A percentile compares a stretch with the other conserved stretches of the same genome.
phyloP scores from a whole-genome alignment of 2,113 vertebrate species.

The Neopipo cinnamomea region DNA sequence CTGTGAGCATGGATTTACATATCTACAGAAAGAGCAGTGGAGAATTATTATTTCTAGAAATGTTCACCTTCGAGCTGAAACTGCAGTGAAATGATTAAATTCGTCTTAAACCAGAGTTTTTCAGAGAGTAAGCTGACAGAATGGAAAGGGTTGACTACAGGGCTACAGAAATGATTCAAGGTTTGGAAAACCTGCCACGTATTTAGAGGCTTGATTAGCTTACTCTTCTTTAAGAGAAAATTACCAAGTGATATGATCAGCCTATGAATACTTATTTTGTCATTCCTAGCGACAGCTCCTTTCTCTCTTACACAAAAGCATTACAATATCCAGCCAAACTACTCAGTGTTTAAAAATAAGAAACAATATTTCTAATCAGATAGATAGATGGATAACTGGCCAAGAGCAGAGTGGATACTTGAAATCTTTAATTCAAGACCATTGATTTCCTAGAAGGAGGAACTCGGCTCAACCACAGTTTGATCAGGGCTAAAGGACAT shows the following conservation, averaged over 20 bases:
- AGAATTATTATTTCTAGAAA: neutral
- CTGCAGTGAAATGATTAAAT: neutral
- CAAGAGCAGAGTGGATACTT: neutral
- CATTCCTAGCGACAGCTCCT: neutral
- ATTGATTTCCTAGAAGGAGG: neutral
- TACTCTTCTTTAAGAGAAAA: constrained; percentile 4
- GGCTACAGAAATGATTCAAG: neutral
- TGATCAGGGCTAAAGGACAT: neutral
- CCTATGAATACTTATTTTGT: neutral
- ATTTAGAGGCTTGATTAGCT: constrained; percentile 20
- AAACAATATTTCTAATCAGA: neutral
- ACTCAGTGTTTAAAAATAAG: neutral
- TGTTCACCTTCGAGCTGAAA: neutral
- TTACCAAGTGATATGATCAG: neutral
- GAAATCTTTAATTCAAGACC: neutral
- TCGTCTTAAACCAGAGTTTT: neutral
- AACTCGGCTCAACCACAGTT: neutral
- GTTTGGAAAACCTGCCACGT: neutral
- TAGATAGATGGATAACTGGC: neutral
- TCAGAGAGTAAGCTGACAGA: constrained; percentile 10
- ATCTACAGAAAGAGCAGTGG: neutral
- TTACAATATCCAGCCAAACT: neutral
- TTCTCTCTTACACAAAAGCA: neutral
- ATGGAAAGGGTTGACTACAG: neutral
- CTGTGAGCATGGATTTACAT: neutral